Conservation (phyloP, 2,888 invertebrate species). For the Choreutis nemorana region DNA sequence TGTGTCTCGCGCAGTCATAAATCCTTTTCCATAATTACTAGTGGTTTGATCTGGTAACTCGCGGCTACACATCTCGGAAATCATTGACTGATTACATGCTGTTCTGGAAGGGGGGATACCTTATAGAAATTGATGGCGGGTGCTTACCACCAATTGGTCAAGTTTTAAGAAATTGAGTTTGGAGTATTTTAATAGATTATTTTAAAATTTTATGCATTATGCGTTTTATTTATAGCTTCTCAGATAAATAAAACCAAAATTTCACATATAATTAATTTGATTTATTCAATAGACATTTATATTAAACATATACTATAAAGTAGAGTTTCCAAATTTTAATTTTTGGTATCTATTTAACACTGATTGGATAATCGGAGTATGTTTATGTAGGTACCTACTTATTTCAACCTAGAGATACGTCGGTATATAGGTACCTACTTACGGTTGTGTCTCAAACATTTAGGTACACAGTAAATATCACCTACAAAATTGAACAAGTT, state of each 20-base stretch:
- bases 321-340: conserved; percentile 58
- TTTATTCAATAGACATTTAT: conserved; percentile 67
- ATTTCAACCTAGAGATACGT: conserved; percentile 45
- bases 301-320: conserved; percentile 45
- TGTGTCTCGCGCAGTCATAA: too few species aligned
- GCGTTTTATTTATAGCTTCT: too few species aligned
- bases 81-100: too few species aligned
- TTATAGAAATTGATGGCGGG: too few species aligned
- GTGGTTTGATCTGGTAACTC: too few species aligned
- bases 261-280: conserved; percentile 50
- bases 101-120: too few species aligned
- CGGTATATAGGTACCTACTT: conserved; percentile 28
- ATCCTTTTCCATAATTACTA: too few species aligned
- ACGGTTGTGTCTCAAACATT: conserved; percentile 54
- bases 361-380: conserved; percentile 59
- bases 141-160: too few species aligned
- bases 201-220: too few species aligned
- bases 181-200: too few species aligned
- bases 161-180: too few species aligned
- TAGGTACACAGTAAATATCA: conserved; percentile 59
- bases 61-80: too few species aligned
- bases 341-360: conserved; percentile 60
- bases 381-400: conserved; percentile 39
- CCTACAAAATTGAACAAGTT: conserved; percentile 66
- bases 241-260: conserved; percentile 40